Percentiles rank a stretch among this genome's conserved stretches.
These are phyloP conservation scores for Lasius fuliginosus DNA, from an alignment of 2,888 invertebrate genomes.

Conservation along the genomic window DNA sequence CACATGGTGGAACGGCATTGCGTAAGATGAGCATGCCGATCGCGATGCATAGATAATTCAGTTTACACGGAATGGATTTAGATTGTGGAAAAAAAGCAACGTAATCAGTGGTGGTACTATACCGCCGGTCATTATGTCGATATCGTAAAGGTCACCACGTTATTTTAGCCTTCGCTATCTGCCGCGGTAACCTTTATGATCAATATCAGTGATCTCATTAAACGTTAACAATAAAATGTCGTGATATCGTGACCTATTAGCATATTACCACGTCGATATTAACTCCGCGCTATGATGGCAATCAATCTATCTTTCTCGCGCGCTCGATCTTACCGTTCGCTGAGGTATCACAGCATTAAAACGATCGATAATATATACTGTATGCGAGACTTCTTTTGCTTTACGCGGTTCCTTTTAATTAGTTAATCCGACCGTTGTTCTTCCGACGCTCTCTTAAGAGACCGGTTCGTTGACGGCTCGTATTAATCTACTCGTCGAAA, in stretches of 20 bases:
- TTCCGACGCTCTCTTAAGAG: constrained; percentile 52
- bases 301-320: constrained; percentile 24
- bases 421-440: constrained; percentile 51
- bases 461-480: constrained; percentile 55
- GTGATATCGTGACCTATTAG: constrained; percentile 68
- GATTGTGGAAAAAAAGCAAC: constrained; percentile 30
- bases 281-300: constrained; percentile 29
- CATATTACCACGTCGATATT: constrained; percentile 61
- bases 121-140: constrained; percentile 64
- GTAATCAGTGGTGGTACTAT: constrained; percentile 61
- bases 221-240: constrained; percentile 76
- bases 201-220: constrained; percentile 76
- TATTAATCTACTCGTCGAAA: constrained; percentile 67
- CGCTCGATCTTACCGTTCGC: constrained; percentile 5
- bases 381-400: not conserved
- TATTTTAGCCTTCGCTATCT: constrained; percentile 73
- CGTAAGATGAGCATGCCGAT: constrained; percentile 68
- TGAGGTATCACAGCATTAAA: not conserved
- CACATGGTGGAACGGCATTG: constrained; percentile 61
- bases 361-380: not conserved
- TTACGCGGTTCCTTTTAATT: constrained; percentile 29
- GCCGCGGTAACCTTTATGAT: constrained; percentile 71
- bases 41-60: constrained; percentile 65
- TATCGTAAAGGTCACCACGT: constrained; percentile 74
- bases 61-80: constrained; percentile 59